Evolutionary conservation across 2,797 vertebrate genomes (phyloP).

Genomic region (Prunella strophiata): DNA sequence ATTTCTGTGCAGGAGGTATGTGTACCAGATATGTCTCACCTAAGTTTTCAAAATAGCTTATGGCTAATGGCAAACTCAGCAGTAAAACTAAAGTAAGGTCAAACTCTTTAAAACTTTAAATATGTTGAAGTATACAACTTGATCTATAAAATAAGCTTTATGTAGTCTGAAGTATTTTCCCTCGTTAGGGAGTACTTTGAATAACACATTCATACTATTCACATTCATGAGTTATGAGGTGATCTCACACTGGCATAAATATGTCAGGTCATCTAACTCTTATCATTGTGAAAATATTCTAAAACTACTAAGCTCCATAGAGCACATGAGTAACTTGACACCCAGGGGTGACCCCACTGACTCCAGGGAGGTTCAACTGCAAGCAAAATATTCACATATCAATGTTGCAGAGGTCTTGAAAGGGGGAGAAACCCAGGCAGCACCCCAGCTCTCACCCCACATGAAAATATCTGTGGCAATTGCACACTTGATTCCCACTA

Average conservation of each 20-base stretch:
- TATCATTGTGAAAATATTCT: slow-evolving; percentile 72
- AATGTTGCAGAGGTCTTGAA: not conserved
- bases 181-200: slow-evolving; percentile 65
- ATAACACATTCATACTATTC: slow-evolving; percentile 57
- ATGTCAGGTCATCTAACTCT: slow-evolving; percentile 68
- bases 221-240: slow-evolving; percentile 70
- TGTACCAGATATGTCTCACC: slow-evolving; percentile 46
- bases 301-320: slow-evolving; percentile 48
- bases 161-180: slow-evolving; percentile 54
- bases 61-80: slow-evolving; percentile 53
- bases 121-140: slow-evolving; percentile 53
- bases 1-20: slow-evolving; percentile 67
- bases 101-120: slow-evolving; percentile 66
- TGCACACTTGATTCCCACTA: not conserved
- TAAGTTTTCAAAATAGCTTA: slow-evolving; percentile 58
- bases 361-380: slow-evolving; percentile 43
- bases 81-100: slow-evolving; percentile 64
- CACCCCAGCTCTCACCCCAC: not conserved
- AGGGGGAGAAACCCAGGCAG: not conserved
- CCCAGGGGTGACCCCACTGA: slow-evolving; percentile 21
- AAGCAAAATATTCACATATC: slow-evolving; percentile 36
- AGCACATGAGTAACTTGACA: slow-evolving; percentile 48
- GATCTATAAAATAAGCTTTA: slow-evolving; percentile 61
- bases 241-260: slow-evolving; percentile 70
- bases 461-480: not conserved